Conservation (phyloP, 2,113 vertebrate genomes). For the Prochilodus magdalenae region DNA sequence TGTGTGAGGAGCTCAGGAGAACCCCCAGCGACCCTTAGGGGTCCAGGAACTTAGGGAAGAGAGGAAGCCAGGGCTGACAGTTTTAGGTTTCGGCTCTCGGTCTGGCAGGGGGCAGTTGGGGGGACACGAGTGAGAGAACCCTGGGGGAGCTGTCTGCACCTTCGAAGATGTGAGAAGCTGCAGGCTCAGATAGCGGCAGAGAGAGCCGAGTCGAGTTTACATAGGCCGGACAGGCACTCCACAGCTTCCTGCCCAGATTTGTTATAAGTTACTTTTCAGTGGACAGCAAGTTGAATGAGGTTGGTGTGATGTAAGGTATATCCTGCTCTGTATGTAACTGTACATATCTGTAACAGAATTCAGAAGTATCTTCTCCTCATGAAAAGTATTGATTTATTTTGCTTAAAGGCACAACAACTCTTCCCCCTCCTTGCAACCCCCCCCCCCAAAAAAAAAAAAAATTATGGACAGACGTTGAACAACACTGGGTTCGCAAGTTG, state of each 20-base stretch:
- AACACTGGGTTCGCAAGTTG: too few species aligned
- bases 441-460: too few species aligned
- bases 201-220: constrained; percentile 6
- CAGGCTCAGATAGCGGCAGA: not conserved
- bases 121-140: constrained; percentile 11
- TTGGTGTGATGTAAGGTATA: not conserved
- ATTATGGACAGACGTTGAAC: too few species aligned
- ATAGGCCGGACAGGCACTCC: constrained; percentile 2
- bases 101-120: not conserved
- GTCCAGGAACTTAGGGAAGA: constrained; percentile 71
- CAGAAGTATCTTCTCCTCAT: too few species aligned
- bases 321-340: too few species aligned
- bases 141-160: constrained; percentile 44
- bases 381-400: too few species aligned
- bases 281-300: not conserved
- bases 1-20: constrained; percentile 64
- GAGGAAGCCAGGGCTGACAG: constrained; percentile 69
- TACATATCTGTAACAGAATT: too few species aligned
- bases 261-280: not conserved
- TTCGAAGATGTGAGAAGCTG: constrained; percentile 31
- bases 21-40: constrained; percentile 62
- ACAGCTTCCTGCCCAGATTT: constrained; percentile 11
- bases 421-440: too few species aligned
- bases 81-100: constrained; percentile 66
- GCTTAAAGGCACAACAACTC: too few species aligned